Conservation (phyloP, 92 coral and sea anemone genomes). For the Meandrina meandrites region DNA sequence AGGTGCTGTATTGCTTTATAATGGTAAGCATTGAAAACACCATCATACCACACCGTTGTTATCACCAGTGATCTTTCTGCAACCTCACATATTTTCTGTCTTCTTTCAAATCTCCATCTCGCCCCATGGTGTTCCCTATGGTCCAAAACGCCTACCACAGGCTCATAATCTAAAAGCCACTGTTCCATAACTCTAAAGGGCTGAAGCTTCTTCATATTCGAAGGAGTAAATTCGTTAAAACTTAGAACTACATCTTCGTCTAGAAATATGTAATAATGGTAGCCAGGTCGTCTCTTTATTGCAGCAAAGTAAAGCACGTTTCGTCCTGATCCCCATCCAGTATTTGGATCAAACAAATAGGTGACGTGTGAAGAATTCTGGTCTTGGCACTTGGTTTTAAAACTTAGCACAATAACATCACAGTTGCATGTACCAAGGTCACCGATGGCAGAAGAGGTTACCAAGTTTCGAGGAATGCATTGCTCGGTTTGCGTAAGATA, state of each 20-base stretch:
- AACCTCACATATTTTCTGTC: constrained; percentile 25
- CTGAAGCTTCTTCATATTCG: not conserved
- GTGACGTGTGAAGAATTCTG: constrained; percentile 22
- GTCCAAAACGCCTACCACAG: too few species aligned
- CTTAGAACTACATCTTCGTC: constrained; percentile 34
- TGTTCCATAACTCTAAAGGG: constrained; percentile 45
- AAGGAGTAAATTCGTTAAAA: constrained; percentile 26
- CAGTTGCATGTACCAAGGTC: constrained; percentile 41
- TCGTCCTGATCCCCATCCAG: constrained; percentile 49
- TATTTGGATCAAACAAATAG: constrained; percentile 35
- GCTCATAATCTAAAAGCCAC: too few species aligned
- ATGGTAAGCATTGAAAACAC: constrained; percentile 43
- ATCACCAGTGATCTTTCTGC: not conserved
- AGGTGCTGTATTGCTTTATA: constrained; percentile 21
- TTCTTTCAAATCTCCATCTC: not conserved
- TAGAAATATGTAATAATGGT: constrained; percentile 48
- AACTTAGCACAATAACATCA: constrained; percentile 49
- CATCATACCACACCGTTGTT: constrained; percentile 16
- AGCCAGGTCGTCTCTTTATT: constrained; percentile 10
- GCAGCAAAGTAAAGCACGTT: constrained; percentile 38
- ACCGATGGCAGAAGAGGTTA: constrained; percentile 21
- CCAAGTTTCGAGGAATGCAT: constrained; percentile 25
- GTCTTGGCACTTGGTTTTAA: constrained; percentile 7
- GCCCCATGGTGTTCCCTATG: constrained; percentile 30
- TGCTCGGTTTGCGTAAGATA: constrained; percentile 50